These are phyloP conservation scores for Poecile montanus DNA, from an alignment of 2,797 vertebrate species.

Conservation along the genomic window DNA sequence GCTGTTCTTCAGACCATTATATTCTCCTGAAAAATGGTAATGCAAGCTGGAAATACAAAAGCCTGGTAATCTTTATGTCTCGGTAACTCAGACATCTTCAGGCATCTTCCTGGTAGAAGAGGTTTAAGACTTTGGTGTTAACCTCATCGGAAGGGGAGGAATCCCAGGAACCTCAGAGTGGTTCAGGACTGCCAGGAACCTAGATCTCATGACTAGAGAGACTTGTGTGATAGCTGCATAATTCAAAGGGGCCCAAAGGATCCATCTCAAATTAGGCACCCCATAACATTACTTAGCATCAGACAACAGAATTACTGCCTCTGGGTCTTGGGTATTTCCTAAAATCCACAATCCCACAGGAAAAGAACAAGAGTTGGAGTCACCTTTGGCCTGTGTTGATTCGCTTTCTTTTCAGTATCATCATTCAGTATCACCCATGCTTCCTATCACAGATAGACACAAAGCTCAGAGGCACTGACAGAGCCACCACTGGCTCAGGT, in stretches of 20 bases:
- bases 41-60: background rate
- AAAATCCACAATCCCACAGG: background rate
- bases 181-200: background rate
- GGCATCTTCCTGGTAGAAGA: background rate
- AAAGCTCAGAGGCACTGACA: background rate
- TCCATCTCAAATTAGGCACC: background rate
- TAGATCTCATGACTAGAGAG: fast-evolving
- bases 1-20: background rate
- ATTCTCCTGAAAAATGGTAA: background rate
- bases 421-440: background rate
- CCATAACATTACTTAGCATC: background rate
- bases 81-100: background rate
- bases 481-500: background rate
- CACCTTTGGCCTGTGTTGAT: background rate
- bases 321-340: background rate
- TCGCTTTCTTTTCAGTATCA: background rate
- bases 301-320: background rate
- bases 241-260: background rate
- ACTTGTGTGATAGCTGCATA: background rate
- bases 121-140: background rate
- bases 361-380: background rate
- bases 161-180: background rate
- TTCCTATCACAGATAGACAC: background rate
- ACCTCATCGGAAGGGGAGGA: background rate
- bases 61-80: background rate